These are phyloP conservation scores for Benitochromis conjunctus DNA, from an alignment of 2,113 vertebrate species.

Conservation along the genomic window DNA sequence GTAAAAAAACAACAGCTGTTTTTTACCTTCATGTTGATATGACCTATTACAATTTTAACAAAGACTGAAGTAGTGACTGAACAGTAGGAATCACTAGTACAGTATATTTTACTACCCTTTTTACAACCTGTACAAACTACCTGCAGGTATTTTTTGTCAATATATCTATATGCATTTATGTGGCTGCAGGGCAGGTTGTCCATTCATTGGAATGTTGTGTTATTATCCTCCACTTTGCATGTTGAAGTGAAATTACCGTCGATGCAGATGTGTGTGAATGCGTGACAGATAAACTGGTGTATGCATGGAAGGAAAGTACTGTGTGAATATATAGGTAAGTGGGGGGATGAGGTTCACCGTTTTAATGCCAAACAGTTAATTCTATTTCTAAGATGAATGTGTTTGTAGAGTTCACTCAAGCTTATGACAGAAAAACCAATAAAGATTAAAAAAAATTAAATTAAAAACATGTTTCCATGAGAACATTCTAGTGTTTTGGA, in stretches of 20 bases:
- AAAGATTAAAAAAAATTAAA: neutral
- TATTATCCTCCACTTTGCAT: neutral
- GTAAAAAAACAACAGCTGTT: neutral
- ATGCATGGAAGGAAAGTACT: neutral
- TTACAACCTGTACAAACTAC: neutral
- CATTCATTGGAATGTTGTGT: neutral
- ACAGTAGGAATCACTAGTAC: neutral
- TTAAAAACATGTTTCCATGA: neutral
- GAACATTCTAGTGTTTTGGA: neutral
- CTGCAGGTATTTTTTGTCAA: neutral
- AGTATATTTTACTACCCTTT: neutral
- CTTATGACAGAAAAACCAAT: neutral
- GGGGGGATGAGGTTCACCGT: neutral
- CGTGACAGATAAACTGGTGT: neutral
- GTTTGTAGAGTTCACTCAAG: neutral
- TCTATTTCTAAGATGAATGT: neutral
- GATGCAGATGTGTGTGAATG: neutral
- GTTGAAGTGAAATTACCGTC: rapidly evolving
- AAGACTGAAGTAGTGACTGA: neutral
- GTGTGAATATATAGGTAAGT: neutral
- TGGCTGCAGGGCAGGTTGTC: neutral
- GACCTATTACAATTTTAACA: neutral
- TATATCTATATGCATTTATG: neutral
- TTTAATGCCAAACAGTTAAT: rapidly evolving
- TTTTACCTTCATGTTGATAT: neutral